Percentiles rank a stretch among this genome's conserved stretches.
Evolutionary conservation across 2,113 vertebrate species (phyloP).

Genomic region (Brevimyrus niger): DNA sequence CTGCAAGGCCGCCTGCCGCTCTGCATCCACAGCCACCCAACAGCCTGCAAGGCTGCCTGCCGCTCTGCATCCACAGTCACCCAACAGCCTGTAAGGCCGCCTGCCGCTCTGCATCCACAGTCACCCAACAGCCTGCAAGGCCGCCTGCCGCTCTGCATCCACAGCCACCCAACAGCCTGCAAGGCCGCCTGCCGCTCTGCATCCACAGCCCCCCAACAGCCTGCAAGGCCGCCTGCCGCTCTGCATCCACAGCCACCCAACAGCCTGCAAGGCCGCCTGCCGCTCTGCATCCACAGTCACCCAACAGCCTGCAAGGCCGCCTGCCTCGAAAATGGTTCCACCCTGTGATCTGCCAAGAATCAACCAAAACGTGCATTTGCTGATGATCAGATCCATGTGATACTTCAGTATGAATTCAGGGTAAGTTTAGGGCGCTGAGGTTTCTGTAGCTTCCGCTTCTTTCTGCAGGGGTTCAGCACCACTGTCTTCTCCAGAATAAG

Average conservation of each 20-base stretch:
- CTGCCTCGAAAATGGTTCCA: neutral
- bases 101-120: neutral
- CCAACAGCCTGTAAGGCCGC: neutral
- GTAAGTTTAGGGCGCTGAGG: neutral
- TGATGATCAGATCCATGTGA: neutral
- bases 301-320: neutral
- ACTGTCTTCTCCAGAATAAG: neutral
- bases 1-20: neutral
- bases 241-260: neutral
- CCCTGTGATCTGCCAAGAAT: neutral
- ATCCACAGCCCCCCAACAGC: neutral
- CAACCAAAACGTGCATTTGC: neutral
- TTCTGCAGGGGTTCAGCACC: neutral
- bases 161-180: neutral
- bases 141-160: neutral
- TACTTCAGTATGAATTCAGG: neutral
- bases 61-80: neutral
- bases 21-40: neutral
- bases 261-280: neutral
- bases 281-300: neutral
- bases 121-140: neutral
- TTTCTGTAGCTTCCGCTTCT: neutral
- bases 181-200: neutral
- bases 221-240: neutral
- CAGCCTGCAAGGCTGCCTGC: neutral